These are phyloP conservation scores for Fulica atra DNA, from an alignment of 2,113 vertebrate species.

Conservation along the genomic window DNA sequence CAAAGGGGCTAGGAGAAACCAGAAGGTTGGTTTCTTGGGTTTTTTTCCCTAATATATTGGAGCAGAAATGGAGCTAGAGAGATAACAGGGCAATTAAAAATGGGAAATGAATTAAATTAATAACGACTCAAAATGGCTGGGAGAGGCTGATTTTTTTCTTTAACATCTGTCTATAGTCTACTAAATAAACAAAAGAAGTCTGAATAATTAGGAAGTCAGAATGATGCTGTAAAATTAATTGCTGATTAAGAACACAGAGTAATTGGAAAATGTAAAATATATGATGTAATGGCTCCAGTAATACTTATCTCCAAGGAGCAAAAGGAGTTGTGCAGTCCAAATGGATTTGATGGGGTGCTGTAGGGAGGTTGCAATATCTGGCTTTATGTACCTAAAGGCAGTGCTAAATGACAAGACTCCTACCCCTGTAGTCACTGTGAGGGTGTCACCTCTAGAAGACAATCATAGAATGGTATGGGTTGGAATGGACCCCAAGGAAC, in stretches of 20 bases:
- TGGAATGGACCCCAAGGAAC: too few species aligned
- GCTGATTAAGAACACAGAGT: background rate
- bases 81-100: slow-evolving; percentile 51
- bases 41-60: background rate
- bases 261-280: background rate
- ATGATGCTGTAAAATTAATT: slow-evolving; percentile 11
- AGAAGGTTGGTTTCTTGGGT: background rate
- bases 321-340: background rate
- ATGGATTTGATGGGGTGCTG: background rate
- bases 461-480: too few species aligned
- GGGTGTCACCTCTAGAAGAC: background rate
- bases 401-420: background rate
- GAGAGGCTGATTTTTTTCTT: background rate
- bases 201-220: background rate
- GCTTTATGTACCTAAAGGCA: background rate
- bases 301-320: background rate
- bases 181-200: slow-evolving; percentile 3
- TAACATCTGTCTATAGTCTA: background rate
- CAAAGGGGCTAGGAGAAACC: background rate
- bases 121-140: background rate
- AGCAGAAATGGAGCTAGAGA: background rate
- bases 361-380: background rate
- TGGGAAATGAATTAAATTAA: background rate
- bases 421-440: background rate
- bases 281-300: background rate